These are phyloP conservation scores for Listronotus bonariensis DNA, from an alignment of 1,140 invertebrate species.

Conservation along the genomic window DNA sequence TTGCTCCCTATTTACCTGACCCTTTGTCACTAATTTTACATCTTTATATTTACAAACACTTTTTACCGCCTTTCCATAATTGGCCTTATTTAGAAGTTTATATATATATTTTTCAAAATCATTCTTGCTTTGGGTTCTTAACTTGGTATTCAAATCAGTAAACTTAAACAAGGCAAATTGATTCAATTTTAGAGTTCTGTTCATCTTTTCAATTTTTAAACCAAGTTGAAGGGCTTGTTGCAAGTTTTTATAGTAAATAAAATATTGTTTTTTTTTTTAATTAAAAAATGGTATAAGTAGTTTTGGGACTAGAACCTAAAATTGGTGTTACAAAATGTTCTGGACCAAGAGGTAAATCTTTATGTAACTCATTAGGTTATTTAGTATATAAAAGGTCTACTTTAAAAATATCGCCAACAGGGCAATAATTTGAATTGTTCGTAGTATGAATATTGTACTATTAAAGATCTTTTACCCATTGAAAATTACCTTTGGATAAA, in stretches of 20 bases:
- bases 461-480: slow-evolving; percentile 47
- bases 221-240: slow-evolving; percentile 35
- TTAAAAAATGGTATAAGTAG: too few relatives aligned
- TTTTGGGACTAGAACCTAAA: too few relatives aligned
- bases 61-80: slow-evolving; percentile 40
- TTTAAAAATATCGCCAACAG: too few relatives aligned
- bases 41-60: slow-evolving; percentile 31
- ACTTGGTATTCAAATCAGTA: slow-evolving; percentile 37
- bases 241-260: slow-evolving; percentile 32
- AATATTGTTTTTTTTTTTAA: too few relatives aligned
- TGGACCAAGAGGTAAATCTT: too few relatives aligned
- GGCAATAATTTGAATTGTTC: too few relatives aligned
- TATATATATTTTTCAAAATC: slow-evolving; percentile 40
- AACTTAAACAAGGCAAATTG: slow-evolving; percentile 36
- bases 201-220: slow-evolving; percentile 37
- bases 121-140: too few relatives aligned
- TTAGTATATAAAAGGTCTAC: too few relatives aligned
- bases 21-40: slow-evolving; percentile 20
- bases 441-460: too few relatives aligned
- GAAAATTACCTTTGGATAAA: slow-evolving; percentile 55
- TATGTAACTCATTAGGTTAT: too few relatives aligned
- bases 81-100: slow-evolving; percentile 40
- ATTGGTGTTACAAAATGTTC: too few relatives aligned
- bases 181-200: slow-evolving; percentile 37
- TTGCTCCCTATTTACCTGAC: slow-evolving; percentile 23